Evolutionary conservation across 1,140 invertebrate species (phyloP).

Genomic region (Cyclina sinensis): DNA sequence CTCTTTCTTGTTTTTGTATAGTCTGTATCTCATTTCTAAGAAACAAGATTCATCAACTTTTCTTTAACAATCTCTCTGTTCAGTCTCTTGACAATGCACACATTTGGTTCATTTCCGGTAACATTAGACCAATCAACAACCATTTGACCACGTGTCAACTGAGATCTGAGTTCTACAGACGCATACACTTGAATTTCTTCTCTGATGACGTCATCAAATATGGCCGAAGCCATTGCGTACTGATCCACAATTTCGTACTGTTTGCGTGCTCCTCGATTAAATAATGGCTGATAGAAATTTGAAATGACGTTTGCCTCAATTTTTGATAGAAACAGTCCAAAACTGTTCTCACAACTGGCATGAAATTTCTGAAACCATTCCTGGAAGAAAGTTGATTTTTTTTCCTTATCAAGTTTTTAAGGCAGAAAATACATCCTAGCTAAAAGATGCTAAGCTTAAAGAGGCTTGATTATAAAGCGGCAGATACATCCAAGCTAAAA

Average conservation of each 20-base stretch:
- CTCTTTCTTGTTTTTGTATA: too few relatives aligned
- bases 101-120: not conserved
- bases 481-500: too few relatives aligned
- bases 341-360: not conserved
- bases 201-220: slow-evolving; percentile 45
- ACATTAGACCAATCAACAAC: slow-evolving; percentile 38
- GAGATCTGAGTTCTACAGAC: slow-evolving; percentile 18
- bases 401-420: too few relatives aligned
- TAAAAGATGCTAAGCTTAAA: too few relatives aligned
- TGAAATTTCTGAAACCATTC: slow-evolving; percentile 32
- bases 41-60: not conserved
- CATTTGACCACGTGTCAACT: slow-evolving; percentile 4
- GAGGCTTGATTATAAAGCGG: too few relatives aligned
- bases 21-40: too few relatives aligned
- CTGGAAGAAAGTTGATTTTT: slow-evolving; percentile 12
- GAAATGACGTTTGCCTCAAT: slow-evolving; percentile 45
- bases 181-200: not conserved
- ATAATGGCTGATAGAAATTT: slow-evolving; percentile 46
- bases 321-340: slow-evolving; percentile 14
- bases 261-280: slow-evolving; percentile 34
- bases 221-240: slow-evolving; percentile 8
- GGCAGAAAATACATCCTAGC: too few relatives aligned
- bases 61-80: not conserved
- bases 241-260: slow-evolving; percentile 46
- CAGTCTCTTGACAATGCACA: not conserved